Percentiles rank a stretch among this genome's conserved stretches.
These are phyloP conservation scores for Phortica variegata DNA, from an alignment of 1,140 invertebrate genomes.

Conservation along the genomic window DNA sequence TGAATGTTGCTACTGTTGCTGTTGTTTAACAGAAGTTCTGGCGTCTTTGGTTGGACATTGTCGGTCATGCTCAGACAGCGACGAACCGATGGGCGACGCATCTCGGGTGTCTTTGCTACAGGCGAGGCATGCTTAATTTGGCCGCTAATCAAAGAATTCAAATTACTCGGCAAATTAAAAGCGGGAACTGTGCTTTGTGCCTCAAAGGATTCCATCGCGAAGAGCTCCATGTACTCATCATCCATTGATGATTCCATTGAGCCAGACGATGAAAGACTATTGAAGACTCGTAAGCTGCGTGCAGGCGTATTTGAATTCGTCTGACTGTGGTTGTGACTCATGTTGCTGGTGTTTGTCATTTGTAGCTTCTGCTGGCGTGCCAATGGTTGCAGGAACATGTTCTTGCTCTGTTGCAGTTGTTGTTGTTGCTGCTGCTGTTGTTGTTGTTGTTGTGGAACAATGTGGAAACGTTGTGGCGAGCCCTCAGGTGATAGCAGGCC, in stretches of 20 bases:
- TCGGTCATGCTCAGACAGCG: conserved; percentile 58
- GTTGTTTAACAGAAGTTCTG: conserved; percentile 21
- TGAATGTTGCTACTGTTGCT: conserved; percentile 31
- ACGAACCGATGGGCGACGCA: conserved; percentile 50
- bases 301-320: conserved; percentile 13
- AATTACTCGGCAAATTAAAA: conserved; percentile 52
- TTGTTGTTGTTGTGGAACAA: conserved; percentile 13
- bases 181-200: conserved; percentile 18
- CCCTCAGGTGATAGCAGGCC: conserved; percentile 48
- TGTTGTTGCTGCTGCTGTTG: conserved; percentile 9
- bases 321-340: conserved; percentile 60
- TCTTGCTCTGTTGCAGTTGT: background rate
- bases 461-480: conserved; percentile 44
- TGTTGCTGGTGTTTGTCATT: too few species aligned
- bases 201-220: conserved; percentile 62
- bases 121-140: conserved; percentile 42
- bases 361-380: too few species aligned
- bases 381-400: too few species aligned
- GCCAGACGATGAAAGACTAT: conserved; percentile 60
- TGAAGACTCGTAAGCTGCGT: conserved; percentile 48
- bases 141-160: conserved; percentile 54
- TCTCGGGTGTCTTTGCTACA: conserved; percentile 32
- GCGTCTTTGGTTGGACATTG: conserved; percentile 41
- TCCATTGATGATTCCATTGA: conserved; percentile 65
- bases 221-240: conserved; percentile 70